Conservation (phyloP, 1,140 invertebrate species). For the Oscheius sp. region DNA sequence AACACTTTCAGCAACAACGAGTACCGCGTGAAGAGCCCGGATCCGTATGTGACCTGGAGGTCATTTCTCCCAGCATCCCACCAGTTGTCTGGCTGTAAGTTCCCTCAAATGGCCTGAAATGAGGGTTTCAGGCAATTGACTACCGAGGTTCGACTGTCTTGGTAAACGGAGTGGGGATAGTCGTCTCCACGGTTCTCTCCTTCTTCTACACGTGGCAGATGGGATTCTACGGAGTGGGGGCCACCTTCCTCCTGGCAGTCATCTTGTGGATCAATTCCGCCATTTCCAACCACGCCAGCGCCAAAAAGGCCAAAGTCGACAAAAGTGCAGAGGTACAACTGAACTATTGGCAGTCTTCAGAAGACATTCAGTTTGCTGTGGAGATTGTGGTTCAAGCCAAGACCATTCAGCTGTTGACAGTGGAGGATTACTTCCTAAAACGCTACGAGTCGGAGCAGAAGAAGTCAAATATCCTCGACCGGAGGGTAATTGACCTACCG, state of each 20-base stretch:
- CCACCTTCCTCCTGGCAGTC: slow-evolving; percentile 1
- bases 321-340: slow-evolving; percentile 6
- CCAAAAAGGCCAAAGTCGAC: slow-evolving; percentile 6
- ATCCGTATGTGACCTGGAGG: no score
- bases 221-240: background rate
- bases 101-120: no score
- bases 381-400: slow-evolving; percentile 39
- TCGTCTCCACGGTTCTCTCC: no score
- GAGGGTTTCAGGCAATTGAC: no score
- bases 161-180: no score
- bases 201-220: no score
- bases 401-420: slow-evolving; percentile 32
- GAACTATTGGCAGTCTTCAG: background rate
- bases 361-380: slow-evolving; percentile 24
- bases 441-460: slow-evolving; percentile 6
- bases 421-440: slow-evolving; percentile 24
- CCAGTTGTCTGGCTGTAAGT: no score
- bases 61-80: no score
- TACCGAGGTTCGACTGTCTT: no score
- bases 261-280: background rate
- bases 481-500: background rate
- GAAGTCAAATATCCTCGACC: background rate
- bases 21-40: no score
- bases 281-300: background rate
- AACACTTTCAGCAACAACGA: no score